These are phyloP conservation scores for Kryptolebias ocellatus DNA, from an alignment of 2,797 vertebrate genomes.

Conservation along the genomic window DNA sequence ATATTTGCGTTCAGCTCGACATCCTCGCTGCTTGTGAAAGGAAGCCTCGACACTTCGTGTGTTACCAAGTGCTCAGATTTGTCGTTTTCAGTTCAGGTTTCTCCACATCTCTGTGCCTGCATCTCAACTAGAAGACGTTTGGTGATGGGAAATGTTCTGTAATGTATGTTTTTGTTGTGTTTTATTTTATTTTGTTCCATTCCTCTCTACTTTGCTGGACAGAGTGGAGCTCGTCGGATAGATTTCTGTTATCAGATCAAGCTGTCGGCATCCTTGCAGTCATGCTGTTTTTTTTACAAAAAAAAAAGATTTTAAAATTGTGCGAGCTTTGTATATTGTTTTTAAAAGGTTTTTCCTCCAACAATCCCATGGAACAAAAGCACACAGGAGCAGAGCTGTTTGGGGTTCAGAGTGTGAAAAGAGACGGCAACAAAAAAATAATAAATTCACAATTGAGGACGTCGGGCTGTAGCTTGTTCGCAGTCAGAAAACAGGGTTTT, in stretches of 20 bases:
- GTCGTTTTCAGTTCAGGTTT: constrained; percentile 21
- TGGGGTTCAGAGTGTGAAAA: constrained; percentile 11
- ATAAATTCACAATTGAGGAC: constrained; percentile 8
- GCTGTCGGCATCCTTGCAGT: constrained; percentile 3
- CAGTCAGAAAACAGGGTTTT: constrained; percentile 8
- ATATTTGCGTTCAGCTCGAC: constrained; percentile 13
- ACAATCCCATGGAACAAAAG: constrained; percentile 27
- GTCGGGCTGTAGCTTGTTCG: neutral
- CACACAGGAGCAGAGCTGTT: constrained; percentile 33
- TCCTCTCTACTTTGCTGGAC: constrained; percentile 66
- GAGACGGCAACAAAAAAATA: neutral
- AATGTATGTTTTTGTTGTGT: neutral
- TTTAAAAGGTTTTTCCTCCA: neutral
- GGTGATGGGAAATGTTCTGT: constrained; percentile 30
- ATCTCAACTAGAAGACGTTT: constrained; percentile 11
- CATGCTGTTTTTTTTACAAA: constrained; percentile 8
- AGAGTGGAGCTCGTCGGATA: constrained; percentile 53
- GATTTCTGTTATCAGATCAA: constrained; percentile 12
- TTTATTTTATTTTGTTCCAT: constrained; percentile 6
- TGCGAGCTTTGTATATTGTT: constrained; percentile 5
- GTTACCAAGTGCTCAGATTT: constrained; percentile 51
- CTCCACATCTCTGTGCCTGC: constrained; percentile 36
- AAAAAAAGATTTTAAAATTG: constrained; percentile 2
- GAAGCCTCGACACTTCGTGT: constrained; percentile 36
- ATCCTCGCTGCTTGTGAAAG: constrained; percentile 36